phyloP scores from a whole-genome alignment of 2,888 invertebrate genomes.

The Criorhina ranunculi region DNA sequence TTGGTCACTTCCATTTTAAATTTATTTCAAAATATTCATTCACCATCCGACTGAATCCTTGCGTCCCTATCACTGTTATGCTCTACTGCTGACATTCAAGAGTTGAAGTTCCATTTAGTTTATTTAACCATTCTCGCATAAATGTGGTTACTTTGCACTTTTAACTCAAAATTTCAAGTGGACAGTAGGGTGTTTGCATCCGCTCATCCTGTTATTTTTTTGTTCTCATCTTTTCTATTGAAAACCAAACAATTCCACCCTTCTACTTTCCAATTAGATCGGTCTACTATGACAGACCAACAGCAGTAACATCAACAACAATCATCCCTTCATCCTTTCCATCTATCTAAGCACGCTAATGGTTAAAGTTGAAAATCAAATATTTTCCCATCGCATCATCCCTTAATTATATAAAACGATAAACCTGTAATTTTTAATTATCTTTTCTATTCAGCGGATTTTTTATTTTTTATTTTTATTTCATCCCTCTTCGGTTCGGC shows the following conservation, averaged over 20 bases:
- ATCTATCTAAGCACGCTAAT: constrained; percentile 33
- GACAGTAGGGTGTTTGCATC: constrained; percentile 41
- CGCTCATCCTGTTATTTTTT: neutral
- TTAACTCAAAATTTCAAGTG: constrained; percentile 56
- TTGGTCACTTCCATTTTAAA: neutral
- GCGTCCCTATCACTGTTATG: too few species aligned
- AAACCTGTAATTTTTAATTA: constrained; percentile 77
- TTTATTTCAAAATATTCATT: neutral
- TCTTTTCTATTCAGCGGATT: constrained; percentile 62
- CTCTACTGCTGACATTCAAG: neutral
- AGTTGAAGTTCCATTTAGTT: constrained; percentile 21
- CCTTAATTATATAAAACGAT: constrained; percentile 76
- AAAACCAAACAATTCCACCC: constrained; percentile 48
- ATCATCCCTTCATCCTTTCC: constrained; percentile 30
- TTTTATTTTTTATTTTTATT: constrained; percentile 10
- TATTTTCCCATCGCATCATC: constrained; percentile 74
- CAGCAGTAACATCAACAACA: constrained; percentile 24
- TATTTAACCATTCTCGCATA: constrained; percentile 39
- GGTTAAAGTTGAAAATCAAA: constrained; percentile 75
- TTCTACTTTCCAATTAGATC: constrained; percentile 57
- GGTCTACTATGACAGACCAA: constrained; percentile 35
- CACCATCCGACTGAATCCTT: neutral
- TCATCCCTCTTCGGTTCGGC: neutral
- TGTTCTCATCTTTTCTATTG: constrained; percentile 17
- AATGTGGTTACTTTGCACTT: constrained; percentile 74